A percentile compares a stretch with the other conserved stretches of the same genome.
Conservation (phyloP, 2,888 invertebrate species). For the Himalopsyche anomala region DNA sequence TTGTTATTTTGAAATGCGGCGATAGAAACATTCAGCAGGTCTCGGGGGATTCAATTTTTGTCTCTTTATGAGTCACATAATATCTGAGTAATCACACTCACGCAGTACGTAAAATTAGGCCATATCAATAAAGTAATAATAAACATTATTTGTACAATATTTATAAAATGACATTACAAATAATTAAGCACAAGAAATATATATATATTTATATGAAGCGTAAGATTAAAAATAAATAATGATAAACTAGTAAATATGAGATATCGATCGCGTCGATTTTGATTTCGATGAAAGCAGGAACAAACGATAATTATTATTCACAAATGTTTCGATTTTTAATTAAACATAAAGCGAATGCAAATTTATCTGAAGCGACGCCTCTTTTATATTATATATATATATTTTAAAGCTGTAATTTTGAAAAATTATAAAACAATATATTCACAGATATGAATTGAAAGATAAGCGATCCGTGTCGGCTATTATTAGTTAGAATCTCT, state of each 20-base stretch:
- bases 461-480: background rate
- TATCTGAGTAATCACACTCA: too few relatives aligned
- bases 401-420: constrained; percentile 22
- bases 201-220: constrained; percentile 5
- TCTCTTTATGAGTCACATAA: too few relatives aligned
- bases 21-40: too few relatives aligned
- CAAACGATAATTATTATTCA: constrained; percentile 49
- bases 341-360: constrained; percentile 35
- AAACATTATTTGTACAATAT: constrained; percentile 39
- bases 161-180: constrained; percentile 35
- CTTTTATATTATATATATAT: background rate
- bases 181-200: constrained; percentile 37
- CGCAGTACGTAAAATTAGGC: background rate
- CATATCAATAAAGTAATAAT: background rate
- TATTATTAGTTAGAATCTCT: background rate
- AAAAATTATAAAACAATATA: constrained; percentile 4
- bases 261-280: constrained; percentile 49
- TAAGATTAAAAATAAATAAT: constrained; percentile 47
- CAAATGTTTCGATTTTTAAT: constrained; percentile 19
- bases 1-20: too few relatives aligned
- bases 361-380: background rate
- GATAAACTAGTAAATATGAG: constrained; percentile 14
- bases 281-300: constrained; percentile 62
- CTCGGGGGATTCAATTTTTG: too few relatives aligned
- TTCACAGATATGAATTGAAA: background rate